phyloP scores from a whole-genome alignment of 2,113 vertebrate genomes.

The Girardinichthys multiradiatus region DNA sequence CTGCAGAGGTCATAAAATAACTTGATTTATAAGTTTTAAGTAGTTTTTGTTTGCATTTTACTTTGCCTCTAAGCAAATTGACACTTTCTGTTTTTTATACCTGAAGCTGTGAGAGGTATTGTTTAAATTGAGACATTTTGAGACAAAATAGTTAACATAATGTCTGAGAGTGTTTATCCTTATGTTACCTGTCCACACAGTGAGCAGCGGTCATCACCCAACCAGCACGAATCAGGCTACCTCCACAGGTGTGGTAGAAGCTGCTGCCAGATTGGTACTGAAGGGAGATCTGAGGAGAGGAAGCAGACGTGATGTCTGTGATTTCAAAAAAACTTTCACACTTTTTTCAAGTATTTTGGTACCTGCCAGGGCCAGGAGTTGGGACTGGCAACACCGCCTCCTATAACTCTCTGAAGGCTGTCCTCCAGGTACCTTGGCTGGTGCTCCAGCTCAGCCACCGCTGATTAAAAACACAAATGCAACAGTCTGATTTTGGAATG shows the following conservation, averaged over 20 bases:
- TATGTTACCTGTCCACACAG: slow-evolving; percentile 79
- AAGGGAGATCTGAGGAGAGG: slow-evolving; percentile 65
- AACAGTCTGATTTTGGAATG: background rate
- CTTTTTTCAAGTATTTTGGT: slow-evolving; percentile 4
- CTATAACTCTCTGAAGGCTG: slow-evolving; percentile 78
- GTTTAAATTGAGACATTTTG: background rate
- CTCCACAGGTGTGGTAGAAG: slow-evolving; percentile 88
- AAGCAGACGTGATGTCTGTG: background rate
- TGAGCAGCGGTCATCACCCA: slow-evolving; percentile 93
- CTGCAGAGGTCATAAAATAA: background rate
- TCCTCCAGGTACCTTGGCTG: slow-evolving; percentile 69
- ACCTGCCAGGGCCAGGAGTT: slow-evolving; percentile 89
- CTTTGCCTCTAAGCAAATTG: background rate
- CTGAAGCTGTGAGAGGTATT: too few species aligned
- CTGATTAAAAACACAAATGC: slow-evolving; percentile 30
- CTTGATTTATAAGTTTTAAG: slow-evolving; percentile 1
- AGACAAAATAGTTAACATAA: background rate
- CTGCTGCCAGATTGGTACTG: slow-evolving; percentile 78
- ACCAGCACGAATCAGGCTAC: slow-evolving; percentile 81
- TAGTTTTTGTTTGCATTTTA: background rate
- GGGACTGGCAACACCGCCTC: slow-evolving; percentile 73
- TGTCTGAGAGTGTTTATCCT: slow-evolving; percentile 21
- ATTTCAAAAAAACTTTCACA: background rate
- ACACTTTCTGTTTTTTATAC: too few species aligned
- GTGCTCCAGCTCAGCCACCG: slow-evolving; percentile 72